Conservation (phyloP, 2,113 vertebrate species). For the Fukomys damarensis region DNA sequence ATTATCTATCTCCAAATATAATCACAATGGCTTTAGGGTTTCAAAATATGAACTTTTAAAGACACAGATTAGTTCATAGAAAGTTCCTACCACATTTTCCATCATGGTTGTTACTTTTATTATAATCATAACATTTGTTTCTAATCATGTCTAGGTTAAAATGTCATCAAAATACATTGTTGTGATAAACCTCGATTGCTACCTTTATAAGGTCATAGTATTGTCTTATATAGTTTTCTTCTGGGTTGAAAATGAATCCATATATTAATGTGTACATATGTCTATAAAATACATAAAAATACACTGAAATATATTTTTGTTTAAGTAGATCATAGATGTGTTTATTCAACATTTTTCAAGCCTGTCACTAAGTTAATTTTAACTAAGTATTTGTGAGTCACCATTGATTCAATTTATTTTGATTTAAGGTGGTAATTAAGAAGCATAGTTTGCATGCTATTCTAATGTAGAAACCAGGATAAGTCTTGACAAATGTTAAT, state of each 20-base stretch:
- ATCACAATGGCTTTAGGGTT: not conserved
- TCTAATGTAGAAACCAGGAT: not conserved
- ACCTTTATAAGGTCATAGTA: not conserved
- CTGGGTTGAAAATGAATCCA: not conserved
- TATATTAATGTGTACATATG: no score
- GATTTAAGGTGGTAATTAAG: not conserved
- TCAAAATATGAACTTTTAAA: not conserved
- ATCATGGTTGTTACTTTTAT: not conserved
- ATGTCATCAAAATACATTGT: not conserved
- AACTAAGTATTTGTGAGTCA: not conserved
- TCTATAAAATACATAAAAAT: not conserved
- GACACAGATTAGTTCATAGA: not conserved
- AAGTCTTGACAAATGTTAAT: not conserved
- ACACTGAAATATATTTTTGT: not conserved
- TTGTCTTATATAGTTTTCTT: not conserved
- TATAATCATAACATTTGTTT: not conserved
- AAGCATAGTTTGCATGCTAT: not conserved
- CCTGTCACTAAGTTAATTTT: not conserved
- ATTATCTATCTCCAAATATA: not conserved
- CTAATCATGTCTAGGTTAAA: not conserved
- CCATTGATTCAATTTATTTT: not conserved
- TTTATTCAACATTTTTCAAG: slow-evolving; percentile 10
- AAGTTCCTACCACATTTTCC: not conserved
- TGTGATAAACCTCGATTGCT: not conserved
- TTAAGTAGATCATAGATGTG: not conserved